phyloP scores from a whole-genome alignment of 2,797 vertebrate genomes.

The Gobio occitaniae region DNA sequence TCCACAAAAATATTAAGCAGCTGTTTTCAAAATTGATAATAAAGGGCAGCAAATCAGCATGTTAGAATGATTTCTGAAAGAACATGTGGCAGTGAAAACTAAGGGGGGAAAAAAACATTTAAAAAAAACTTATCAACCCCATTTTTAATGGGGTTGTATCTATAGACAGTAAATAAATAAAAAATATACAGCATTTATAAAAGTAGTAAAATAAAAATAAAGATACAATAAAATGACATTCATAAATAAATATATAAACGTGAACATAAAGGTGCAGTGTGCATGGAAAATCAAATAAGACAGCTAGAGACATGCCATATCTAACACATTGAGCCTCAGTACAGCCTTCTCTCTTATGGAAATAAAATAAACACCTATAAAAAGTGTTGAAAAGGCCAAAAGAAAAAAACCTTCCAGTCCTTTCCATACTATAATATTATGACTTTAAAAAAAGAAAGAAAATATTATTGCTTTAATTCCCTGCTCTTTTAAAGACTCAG shows the following conservation, averaged over 20 bases:
- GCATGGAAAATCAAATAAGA: too few relatives aligned
- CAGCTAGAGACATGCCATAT: too few relatives aligned
- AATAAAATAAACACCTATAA: neutral
- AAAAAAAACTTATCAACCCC: neutral
- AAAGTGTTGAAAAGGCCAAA: neutral
- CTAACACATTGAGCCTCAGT: neutral
- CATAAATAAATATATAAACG: neutral
- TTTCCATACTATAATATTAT: neutral
- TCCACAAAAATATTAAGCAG: neutral
- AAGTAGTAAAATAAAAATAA: neutral
- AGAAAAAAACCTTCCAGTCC: neutral
- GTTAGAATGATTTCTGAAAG: neutral
- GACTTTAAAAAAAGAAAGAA: too few relatives aligned
- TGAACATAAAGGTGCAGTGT: too few relatives aligned
- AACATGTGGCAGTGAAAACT: neutral
- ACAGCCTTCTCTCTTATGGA: neutral
- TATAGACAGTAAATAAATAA: neutral
- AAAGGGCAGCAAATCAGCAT: neutral
- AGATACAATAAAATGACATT: neutral
- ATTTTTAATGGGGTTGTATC: neutral
- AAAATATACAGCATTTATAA: neutral
- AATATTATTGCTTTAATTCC: neutral
- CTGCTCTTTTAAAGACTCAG: neutral
- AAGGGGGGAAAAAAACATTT: neutral
- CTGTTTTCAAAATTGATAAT: neutral